Evolutionary conservation across 2,888 invertebrate genomes (phyloP).

Genomic region (Zaprionus obscuricornis): DNA sequence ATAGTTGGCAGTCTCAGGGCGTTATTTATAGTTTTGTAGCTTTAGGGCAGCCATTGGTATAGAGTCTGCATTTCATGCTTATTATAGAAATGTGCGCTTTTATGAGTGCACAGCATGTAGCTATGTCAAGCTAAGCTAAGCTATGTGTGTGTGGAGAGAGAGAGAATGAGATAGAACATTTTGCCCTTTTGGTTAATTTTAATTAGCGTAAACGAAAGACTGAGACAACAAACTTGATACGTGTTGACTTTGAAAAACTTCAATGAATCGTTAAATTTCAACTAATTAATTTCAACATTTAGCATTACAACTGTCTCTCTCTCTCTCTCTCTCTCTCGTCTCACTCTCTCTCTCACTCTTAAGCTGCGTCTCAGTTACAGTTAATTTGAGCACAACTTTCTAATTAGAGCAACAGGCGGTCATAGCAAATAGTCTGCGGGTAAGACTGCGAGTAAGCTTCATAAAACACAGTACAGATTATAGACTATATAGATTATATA

Average conservation of each 20-base stretch:
- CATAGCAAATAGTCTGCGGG: not conserved
- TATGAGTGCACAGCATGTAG: slow-evolving; percentile 69
- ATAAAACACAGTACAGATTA: too few relatives aligned
- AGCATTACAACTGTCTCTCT: slow-evolving; percentile 27
- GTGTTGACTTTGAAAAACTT: slow-evolving; percentile 36
- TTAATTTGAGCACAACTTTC: slow-evolving; percentile 30
- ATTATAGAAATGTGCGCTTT: slow-evolving; percentile 72
- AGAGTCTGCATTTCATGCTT: slow-evolving; percentile 68
- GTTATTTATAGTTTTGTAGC: slow-evolving; percentile 65
- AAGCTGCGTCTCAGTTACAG: slow-evolving; percentile 38
- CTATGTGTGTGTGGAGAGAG: not conserved
- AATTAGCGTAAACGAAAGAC: slow-evolving; percentile 61
- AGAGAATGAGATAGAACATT: slow-evolving; percentile 25
- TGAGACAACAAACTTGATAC: slow-evolving; percentile 53
- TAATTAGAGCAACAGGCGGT: slow-evolving; percentile 41
- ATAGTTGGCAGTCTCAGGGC: slow-evolving; percentile 40
- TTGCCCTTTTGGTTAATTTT: slow-evolving; percentile 67
- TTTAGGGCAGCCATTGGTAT: slow-evolving; percentile 9
- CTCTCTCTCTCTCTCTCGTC: too few relatives aligned
- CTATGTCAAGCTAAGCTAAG: slow-evolving; percentile 37
- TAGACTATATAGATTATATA: too few relatives aligned
- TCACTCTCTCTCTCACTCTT: too few relatives aligned
- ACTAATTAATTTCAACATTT: slow-evolving; percentile 59
- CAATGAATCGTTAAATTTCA: slow-evolving; percentile 40
- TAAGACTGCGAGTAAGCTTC: too few relatives aligned